phyloP scores from a whole-genome alignment of 1,140 invertebrate species.

The Lordiphosa clarofinis region DNA sequence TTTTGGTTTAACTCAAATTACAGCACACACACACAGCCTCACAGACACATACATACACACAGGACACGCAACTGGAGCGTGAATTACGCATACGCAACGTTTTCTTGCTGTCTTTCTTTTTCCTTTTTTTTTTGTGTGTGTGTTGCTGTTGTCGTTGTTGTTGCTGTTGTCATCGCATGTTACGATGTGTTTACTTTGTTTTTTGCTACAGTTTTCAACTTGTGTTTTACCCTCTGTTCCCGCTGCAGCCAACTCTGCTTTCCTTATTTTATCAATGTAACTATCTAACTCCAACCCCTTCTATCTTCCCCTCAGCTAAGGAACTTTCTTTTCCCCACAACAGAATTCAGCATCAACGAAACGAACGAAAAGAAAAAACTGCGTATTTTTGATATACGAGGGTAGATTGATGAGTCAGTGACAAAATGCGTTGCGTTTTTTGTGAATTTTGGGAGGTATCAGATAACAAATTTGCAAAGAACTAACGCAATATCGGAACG shows the following conservation, averaged over 20 bases:
- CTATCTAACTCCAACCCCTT: conserved; percentile 5
- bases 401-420: no score
- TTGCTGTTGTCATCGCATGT: conserved; percentile 65
- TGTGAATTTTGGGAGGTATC: no score
- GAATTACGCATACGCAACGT: conserved; percentile 76
- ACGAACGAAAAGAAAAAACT: no score
- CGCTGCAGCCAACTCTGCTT: conserved; percentile 41
- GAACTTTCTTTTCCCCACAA: no score
- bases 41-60: conserved; percentile 17
- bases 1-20: conserved; percentile 21
- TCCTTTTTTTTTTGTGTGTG: conserved; percentile 15
- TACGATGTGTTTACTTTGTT: conserved; percentile 65
- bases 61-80: conserved; percentile 71
- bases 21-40: conserved; percentile 7
- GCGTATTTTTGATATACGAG: no score
- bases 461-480: no score
- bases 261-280: conserved; percentile 30
- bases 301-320: conserved; percentile 13
- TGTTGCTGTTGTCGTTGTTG: conserved; percentile 28
- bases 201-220: conserved; percentile 31
- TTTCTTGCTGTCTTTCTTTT: conserved; percentile 35
- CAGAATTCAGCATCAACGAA: no score
- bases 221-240: conserved; percentile 28
- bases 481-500: no score
- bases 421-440: no score